These are phyloP conservation scores for Aphyosemion australe DNA, from an alignment of 2,113 vertebrate genomes.

Conservation along the genomic window DNA sequence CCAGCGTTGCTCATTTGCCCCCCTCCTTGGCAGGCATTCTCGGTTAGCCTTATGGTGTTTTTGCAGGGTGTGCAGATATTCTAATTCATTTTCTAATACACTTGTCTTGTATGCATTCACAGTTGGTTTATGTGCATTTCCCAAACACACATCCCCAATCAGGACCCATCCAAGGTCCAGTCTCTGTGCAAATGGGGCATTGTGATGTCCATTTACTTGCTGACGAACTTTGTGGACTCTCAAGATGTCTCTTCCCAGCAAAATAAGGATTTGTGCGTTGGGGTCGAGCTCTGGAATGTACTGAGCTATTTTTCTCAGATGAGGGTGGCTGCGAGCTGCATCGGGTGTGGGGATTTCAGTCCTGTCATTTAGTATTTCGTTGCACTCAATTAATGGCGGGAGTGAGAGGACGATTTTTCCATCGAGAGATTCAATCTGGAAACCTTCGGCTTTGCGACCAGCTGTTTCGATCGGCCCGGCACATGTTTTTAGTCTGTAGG, in stretches of 20 bases:
- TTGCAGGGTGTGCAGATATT: neutral
- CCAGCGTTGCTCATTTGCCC: neutral
- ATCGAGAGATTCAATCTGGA: neutral
- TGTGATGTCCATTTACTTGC: neutral
- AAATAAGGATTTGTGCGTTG: neutral
- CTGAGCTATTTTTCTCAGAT: neutral
- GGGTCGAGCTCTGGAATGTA: neutral
- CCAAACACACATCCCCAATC: neutral
- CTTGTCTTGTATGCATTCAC: neutral
- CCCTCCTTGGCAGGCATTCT: neutral
- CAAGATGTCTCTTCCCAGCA: neutral
- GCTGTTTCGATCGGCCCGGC: neutral
- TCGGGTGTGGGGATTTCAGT: neutral
- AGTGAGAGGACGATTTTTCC: neutral
- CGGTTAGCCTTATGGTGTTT: neutral
- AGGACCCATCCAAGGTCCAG: slow-evolving; percentile 4
- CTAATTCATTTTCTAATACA: neutral
- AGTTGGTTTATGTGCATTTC: neutral
- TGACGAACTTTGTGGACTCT: neutral
- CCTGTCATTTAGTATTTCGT: neutral
- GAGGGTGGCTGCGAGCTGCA: neutral
- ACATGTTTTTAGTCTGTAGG: neutral
- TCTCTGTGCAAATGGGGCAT: neutral
- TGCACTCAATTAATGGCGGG: neutral
- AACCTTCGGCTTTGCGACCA: neutral